Evolutionary conservation across 2,888 invertebrate genomes (phyloP).

Genomic region (Halocaridina rubra): DNA sequence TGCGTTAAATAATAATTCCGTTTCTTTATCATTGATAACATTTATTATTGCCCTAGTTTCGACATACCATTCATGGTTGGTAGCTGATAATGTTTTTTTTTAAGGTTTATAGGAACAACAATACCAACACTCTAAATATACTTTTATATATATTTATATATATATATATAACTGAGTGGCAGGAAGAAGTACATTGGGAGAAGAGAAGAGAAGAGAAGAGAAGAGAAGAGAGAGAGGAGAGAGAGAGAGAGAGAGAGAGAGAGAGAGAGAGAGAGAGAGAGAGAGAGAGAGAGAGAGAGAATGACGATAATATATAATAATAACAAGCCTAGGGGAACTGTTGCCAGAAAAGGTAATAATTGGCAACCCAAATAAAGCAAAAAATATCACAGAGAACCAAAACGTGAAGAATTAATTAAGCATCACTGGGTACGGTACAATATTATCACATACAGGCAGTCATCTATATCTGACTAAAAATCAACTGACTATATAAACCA

Average conservation of each 20-base stretch:
- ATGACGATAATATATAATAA: constrained; percentile 45
- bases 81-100: constrained; percentile 56
- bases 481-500: constrained; percentile 60
- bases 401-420: constrained; percentile 58
- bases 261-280: constrained; percentile 15
- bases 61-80: constrained; percentile 59
- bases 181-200: constrained; percentile 55
- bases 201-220: constrained; percentile 1
- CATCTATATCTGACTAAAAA: constrained; percentile 56
- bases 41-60: constrained; percentile 61
- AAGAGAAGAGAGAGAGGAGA: background rate
- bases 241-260: constrained; percentile 6
- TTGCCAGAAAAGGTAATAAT: constrained; percentile 49
- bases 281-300: constrained; percentile 31
- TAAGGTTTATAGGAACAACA: constrained; percentile 59
- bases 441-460: constrained; percentile 59
- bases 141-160: constrained; percentile 35
- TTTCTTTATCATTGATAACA: constrained; percentile 51
- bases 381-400: constrained; percentile 60
- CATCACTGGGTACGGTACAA: constrained; percentile 47
- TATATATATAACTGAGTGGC: constrained; percentile 57
- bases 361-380: constrained; percentile 59
- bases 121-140: constrained; percentile 58
- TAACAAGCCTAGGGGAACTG: constrained; percentile 50
- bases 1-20: constrained; percentile 20